phyloP scores from a whole-genome alignment of 2,113 vertebrate genomes.

The Rhizomys pruinosus region DNA sequence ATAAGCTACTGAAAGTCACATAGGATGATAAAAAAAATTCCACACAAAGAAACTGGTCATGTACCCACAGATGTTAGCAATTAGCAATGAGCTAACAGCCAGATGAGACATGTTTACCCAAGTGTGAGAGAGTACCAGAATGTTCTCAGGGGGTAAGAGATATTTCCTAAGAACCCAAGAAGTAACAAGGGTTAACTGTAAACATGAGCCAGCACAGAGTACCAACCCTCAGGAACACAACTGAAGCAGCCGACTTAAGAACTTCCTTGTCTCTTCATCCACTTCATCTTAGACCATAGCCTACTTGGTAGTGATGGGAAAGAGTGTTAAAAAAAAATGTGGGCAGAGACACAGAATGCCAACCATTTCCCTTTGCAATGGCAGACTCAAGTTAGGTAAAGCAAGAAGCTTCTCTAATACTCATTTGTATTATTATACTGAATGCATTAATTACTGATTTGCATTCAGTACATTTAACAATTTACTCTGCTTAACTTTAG shows the following conservation, averaged over 20 bases:
- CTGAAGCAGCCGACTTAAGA: not conserved
- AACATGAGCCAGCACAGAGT: not conserved
- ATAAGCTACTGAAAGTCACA: not conserved
- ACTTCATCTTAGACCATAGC: not conserved
- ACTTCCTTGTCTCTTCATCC: not conserved
- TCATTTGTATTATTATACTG: too few relatives aligned
- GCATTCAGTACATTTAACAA: not conserved
- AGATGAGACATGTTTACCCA: not conserved
- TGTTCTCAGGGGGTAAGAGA: not conserved
- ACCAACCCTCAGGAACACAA: not conserved
- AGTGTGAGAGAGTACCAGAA: not conserved
- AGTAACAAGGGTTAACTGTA: not conserved
- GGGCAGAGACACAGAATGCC: not conserved
- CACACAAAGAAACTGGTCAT: not conserved
- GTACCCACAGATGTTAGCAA: too few relatives aligned
- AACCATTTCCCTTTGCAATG: not conserved
- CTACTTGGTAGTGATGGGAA: not conserved
- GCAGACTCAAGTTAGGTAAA: not conserved
- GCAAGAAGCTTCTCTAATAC: not conserved
- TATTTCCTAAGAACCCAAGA: not conserved
- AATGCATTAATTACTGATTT: not conserved
- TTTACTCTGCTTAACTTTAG: not conserved
- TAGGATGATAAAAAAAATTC: not conserved
- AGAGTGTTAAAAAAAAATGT: not conserved
- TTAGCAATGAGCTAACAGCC: not conserved